phyloP scores from a whole-genome alignment of 1,140 invertebrate species.

The Tenebrio molitor region DNA sequence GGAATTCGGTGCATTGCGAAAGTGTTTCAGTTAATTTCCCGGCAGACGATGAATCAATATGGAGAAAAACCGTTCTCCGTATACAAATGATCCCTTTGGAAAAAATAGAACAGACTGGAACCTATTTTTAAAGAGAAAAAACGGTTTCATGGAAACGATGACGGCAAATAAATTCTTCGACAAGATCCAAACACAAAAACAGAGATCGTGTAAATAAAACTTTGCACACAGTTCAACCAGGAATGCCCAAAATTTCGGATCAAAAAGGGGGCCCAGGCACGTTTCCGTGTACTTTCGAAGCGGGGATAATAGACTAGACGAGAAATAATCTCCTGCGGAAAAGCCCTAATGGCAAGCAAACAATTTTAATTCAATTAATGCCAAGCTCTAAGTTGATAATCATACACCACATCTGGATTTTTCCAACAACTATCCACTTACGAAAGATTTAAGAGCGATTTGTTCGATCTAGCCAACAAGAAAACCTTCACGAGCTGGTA shows the following conservation, averaged over 20 bases:
- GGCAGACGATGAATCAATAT: constrained; percentile 2
- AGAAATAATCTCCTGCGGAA: background rate
- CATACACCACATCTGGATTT: background rate
- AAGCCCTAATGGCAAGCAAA: background rate
- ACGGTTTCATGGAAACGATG: constrained; percentile 15
- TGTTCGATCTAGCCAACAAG: too few species aligned
- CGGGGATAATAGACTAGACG: background rate
- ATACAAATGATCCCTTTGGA: background rate
- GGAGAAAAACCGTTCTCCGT: background rate
- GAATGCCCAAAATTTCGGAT: background rate
- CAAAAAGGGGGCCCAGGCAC: background rate
- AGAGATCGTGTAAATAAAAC: background rate
- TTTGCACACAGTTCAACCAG: background rate
- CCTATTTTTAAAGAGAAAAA: constrained; percentile 22
- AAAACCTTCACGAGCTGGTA: too few species aligned
- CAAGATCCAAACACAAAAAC: constrained; percentile 10
- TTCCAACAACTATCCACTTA: too few species aligned
- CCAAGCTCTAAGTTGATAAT: background rate
- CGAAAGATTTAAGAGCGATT: too few species aligned
- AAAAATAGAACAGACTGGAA: constrained; percentile 21
- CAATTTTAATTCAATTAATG: background rate
- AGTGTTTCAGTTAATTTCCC: constrained; percentile 13
- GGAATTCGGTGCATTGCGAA: constrained; percentile 15
- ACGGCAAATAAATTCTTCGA: constrained; percentile 11
- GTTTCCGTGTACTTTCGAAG: too few species aligned